A percentile compares a stretch with the other conserved stretches of the same genome.
These are phyloP conservation scores for Athene noctua DNA, from an alignment of 2,113 vertebrate species.

Conservation along the genomic window DNA sequence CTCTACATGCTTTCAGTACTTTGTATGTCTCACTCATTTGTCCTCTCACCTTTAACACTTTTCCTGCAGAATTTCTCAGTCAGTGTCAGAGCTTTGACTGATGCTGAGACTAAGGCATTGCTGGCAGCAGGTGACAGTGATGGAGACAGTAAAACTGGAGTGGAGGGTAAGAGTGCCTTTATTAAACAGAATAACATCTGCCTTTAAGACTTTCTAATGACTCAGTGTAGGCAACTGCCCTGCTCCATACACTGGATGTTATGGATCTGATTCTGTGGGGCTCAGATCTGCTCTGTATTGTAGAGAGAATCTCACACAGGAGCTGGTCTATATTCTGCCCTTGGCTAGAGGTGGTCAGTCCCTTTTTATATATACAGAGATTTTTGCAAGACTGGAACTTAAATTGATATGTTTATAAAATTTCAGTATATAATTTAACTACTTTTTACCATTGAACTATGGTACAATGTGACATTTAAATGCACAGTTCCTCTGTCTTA, in stretches of 20 bases:
- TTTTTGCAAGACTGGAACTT: not conserved
- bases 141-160: slow-evolving; percentile 82
- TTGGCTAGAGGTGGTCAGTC: not conserved
- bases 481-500: not conserved
- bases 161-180: slow-evolving; percentile 68
- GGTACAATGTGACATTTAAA: not conserved
- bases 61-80: slow-evolving; percentile 82
- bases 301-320: not conserved
- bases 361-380: not conserved
- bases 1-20: not conserved
- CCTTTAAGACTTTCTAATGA: not conserved
- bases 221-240: not conserved
- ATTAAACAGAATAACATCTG: not conserved
- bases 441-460: not conserved
- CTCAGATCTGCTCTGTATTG: not conserved
- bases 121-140: slow-evolving; percentile 78
- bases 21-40: not conserved
- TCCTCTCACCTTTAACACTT: slow-evolving; percentile 32
- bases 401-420: not conserved
- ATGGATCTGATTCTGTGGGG: not conserved
- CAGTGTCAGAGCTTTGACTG: slow-evolving; percentile 74
- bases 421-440: not conserved
- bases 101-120: slow-evolving; percentile 75
- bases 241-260: not conserved
- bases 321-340: not conserved